Evolutionary conservation across 2,113 vertebrate genomes (phyloP), one percentile per base, ranked within the genome.

Genomic region (Malaclemys terrapin): DNA sequence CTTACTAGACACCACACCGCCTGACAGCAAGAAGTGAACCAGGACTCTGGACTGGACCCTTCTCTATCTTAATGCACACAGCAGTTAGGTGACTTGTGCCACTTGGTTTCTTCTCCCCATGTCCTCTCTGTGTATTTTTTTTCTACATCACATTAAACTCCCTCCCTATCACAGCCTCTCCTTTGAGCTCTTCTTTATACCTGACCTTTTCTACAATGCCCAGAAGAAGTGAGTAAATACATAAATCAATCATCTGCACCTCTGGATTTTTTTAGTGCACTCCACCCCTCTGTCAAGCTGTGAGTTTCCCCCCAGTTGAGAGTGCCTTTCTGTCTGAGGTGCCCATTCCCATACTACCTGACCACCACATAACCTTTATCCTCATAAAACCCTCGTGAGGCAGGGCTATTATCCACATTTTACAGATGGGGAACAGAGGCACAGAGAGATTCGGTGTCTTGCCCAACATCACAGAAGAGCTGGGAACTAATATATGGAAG

Each of bases 241-340:
- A 19, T 65, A 4, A 8, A 10, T 84, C 42, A 22, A 10, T 5
- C 78, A 53, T 87, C 89, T 89, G 81, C 59, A 85, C 85, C 85
- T 83, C 53, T 91, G 24, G 31, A 65, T 35, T n/a, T 62, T 29
- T 62, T 62, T 53, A 62, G 57, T 31, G 62, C 13, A 8, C 62
- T 31, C 31, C 14, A 9, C 16, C 62, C 31, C 31, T 65, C 31
- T 65, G 16, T 90, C 56, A 83, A 90, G 45, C 9, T 47, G 5
- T 6, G 27, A 76, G 11, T 53, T 50, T 80, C 59, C 49, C 49
- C 0, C 0, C n/a, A 78, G 9, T n/a, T 13, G 35, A 45, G n/a
- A 35, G 20, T 85, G 52, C 56, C 27, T 62, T 57, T 57, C 5
- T 29, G 1, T 56, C 81, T 80, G 25, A 65, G 31, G 56, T 76